A percentile compares a stretch with the other conserved stretches of the same genome.
Evolutionary conservation across 2,888 invertebrate species (phyloP).

Genomic region (Agrochola lychnidis): DNA sequence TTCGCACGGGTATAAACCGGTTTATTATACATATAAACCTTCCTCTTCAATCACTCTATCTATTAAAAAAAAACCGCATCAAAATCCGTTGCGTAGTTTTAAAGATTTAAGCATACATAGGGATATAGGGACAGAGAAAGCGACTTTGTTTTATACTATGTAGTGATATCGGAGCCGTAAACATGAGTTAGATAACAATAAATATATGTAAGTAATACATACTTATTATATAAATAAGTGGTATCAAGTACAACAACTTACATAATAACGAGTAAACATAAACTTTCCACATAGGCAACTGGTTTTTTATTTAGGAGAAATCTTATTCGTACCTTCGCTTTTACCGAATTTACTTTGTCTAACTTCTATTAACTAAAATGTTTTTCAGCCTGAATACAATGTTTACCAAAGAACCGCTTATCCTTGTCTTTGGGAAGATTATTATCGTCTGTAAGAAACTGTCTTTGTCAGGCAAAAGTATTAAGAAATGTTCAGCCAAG

Average conservation of each 20-base stretch:
- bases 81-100: too few species aligned
- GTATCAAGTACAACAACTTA: constrained; percentile 48
- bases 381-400: constrained; percentile 33
- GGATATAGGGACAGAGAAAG: too few species aligned
- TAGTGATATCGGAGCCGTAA: constrained; percentile 4
- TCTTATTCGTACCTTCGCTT: constrained; percentile 28
- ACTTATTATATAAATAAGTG: constrained; percentile 30
- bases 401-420: constrained; percentile 36
- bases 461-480: constrained; percentile 45
- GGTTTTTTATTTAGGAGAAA: constrained; percentile 32
- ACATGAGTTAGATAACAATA: constrained; percentile 50
- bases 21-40: too few species aligned
- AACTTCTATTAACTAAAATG: constrained; percentile 23
- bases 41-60: too few species aligned
- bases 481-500: constrained; percentile 35
- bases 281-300: constrained; percentile 41
- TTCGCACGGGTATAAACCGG: too few species aligned
- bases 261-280: constrained; percentile 35
- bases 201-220: constrained; percentile 40
- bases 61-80: too few species aligned
- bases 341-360: constrained; percentile 24
- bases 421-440: constrained; percentile 42
- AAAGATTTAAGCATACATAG: too few species aligned
- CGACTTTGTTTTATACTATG: too few species aligned
- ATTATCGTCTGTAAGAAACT: constrained; percentile 45